Conservation (phyloP, 2,797 vertebrate genomes). For the Tamandua tetradactyla region DNA sequence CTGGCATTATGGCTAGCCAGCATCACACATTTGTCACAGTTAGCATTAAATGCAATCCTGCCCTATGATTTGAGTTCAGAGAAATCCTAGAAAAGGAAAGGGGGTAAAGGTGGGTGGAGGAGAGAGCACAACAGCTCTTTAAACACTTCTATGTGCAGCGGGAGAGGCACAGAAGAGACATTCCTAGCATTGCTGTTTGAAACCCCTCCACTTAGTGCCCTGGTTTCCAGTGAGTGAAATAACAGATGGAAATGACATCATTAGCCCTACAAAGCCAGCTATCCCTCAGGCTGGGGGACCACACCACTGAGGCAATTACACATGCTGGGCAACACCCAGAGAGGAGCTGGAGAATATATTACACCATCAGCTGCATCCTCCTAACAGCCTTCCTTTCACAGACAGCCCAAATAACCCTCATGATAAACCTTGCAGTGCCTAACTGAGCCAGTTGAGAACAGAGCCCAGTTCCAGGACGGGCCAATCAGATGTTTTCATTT, state of each 20-base stretch:
- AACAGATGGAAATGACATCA: slow-evolving; percentile 85
- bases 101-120: not conserved
- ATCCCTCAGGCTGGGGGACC: slow-evolving; percentile 79
- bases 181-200: not conserved
- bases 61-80: not conserved
- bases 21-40: not conserved
- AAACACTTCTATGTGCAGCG: not conserved
- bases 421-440: not conserved
- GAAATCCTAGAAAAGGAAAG: not conserved
- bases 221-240: slow-evolving; percentile 53
- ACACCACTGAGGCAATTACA: accelerated
- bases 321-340: not conserved
- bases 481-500: not conserved
- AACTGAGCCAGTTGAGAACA: not conserved
- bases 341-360: not conserved
- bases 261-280: slow-evolving; percentile 82
- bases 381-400: not conserved
- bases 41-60: not conserved
- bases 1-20: not conserved
- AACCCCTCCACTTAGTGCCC: not conserved
- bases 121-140: not conserved
- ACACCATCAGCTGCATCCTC: not conserved
- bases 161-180: not conserved
- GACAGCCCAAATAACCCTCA: not conserved
- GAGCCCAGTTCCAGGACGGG: not conserved